phyloP scores from a whole-genome alignment of 2,888 invertebrate species.

The Halictus ligatus region DNA sequence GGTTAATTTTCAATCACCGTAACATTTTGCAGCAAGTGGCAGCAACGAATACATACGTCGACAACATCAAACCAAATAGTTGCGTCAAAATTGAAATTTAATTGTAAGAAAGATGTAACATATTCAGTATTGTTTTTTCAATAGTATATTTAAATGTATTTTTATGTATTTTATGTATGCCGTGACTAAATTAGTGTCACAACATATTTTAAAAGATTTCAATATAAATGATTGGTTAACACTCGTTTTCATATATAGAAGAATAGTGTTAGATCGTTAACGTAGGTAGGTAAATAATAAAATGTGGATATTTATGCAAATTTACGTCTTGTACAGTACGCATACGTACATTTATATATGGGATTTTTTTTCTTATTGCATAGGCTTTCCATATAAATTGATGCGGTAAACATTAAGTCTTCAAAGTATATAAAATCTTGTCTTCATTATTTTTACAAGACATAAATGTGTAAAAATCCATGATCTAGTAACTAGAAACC shows the following conservation, averaged over 20 bases:
- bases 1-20: background rate
- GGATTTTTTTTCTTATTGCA: background rate
- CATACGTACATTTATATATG: background rate
- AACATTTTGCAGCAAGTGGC: background rate
- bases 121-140: background rate
- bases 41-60: background rate
- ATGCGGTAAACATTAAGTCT: background rate
- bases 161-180: background rate
- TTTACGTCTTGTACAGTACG: background rate
- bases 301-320: background rate
- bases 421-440: background rate
- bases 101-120: background rate
- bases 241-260: slow-evolving; percentile 3
- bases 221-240: background rate
- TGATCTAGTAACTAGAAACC: background rate
- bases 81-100: slow-evolving; percentile 23
- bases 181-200: background rate
- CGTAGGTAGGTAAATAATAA: slow-evolving; percentile 2
- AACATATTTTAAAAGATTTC: background rate
- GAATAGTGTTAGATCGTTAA: background rate
- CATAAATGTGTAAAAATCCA: background rate
- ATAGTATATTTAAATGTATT: slow-evolving; percentile 17
- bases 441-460: background rate
- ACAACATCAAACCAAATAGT: background rate
- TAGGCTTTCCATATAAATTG: background rate